These are phyloP conservation scores for Amyelois transitella DNA, from an alignment of 1,140 invertebrate genomes.

Conservation along the genomic window DNA sequence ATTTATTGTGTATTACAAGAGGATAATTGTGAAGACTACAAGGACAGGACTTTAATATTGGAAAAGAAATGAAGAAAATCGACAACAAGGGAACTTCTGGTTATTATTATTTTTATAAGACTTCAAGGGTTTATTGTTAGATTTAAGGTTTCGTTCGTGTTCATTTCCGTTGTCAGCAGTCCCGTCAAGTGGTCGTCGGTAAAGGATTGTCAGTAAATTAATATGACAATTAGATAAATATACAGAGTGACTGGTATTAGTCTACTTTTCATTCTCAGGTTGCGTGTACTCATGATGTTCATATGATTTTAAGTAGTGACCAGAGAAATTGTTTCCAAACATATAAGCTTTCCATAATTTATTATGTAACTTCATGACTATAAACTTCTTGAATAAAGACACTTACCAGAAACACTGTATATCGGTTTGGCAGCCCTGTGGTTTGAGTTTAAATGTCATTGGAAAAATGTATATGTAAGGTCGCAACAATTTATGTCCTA, in stretches of 20 bases:
- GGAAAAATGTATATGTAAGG: background rate
- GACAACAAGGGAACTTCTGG: background rate
- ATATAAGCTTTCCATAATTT: background rate
- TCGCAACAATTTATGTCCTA: background rate
- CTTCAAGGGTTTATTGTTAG: background rate
- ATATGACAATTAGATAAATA: conserved; percentile 7
- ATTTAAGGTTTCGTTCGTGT: background rate
- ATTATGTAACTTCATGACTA: conserved; percentile 4
- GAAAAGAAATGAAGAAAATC: background rate
- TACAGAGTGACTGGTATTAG: conserved; percentile 29
- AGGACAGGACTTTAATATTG: background rate
- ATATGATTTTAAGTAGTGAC: too few species aligned
- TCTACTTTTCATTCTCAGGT: conserved; percentile 11
- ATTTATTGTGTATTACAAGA: too few species aligned
- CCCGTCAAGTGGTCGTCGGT: conserved; percentile 16
- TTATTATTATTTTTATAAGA: background rate
- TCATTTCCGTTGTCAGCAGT: conserved; percentile 35
- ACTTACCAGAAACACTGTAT: conserved; percentile 32
- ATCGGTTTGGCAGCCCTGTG: conserved; percentile 47
- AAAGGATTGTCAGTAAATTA: background rate
- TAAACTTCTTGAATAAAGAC: conserved; percentile 8
- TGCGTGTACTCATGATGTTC: conserved; percentile 9
- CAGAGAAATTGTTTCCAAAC: too few species aligned
- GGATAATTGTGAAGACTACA: background rate
- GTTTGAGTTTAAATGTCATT: conserved; percentile 24